Conservation (phyloP, 1,140 invertebrate species). For the Apis laboriosa region DNA sequence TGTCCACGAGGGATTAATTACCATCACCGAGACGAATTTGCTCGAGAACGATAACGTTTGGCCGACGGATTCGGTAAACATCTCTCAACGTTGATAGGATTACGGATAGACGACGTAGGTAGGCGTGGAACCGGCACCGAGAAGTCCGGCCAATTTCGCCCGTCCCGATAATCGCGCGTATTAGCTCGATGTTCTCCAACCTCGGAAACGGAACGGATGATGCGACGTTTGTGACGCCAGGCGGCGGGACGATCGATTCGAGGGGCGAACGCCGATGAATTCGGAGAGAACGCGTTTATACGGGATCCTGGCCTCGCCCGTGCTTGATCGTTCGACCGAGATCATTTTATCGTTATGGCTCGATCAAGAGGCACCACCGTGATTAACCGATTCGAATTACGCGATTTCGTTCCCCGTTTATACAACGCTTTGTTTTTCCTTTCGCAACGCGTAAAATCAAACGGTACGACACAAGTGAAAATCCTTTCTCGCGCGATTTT, state of each 20-base stretch:
- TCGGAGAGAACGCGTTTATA: background rate
- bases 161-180: conserved; percentile 62
- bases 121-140: conserved; percentile 30
- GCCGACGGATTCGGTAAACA: conserved; percentile 35
- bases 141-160: conserved; percentile 50
- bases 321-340: background rate
- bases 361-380: too few relatives aligned
- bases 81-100: conserved; percentile 54
- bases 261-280: background rate
- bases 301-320: too few relatives aligned
- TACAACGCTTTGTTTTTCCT: too few relatives aligned
- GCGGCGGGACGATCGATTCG: conserved; percentile 48
- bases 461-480: too few relatives aligned
- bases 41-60: conserved; percentile 18
- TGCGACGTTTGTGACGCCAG: background rate
- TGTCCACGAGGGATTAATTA: background rate
- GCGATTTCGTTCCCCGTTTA: too few relatives aligned
- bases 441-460: too few relatives aligned
- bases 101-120: conserved; percentile 22
- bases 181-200: conserved; percentile 59
- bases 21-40: conserved; percentile 6
- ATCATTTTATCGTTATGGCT: too few relatives aligned
- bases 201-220: conserved; percentile 50
- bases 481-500: too few relatives aligned
- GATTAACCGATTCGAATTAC: too few relatives aligned